A percentile compares a stretch with the other conserved stretches of the same genome.
Conservation (phyloP, 2,888 invertebrate species). For the Ennomos quercinarius region DNA sequence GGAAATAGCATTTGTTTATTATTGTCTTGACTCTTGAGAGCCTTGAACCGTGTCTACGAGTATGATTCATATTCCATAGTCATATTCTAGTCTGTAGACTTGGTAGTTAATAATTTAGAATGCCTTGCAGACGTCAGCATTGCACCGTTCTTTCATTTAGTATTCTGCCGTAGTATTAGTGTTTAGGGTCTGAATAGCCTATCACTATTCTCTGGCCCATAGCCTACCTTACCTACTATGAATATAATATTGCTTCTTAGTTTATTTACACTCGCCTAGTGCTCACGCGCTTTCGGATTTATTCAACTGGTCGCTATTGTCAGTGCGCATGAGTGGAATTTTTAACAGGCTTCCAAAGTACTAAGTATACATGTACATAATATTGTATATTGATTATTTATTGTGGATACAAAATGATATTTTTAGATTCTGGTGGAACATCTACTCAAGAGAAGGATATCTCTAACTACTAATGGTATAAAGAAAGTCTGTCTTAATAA, state of each 20-base stretch:
- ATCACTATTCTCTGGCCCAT: conserved; percentile 8
- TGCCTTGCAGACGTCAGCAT: conserved; percentile 10
- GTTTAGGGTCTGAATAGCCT: conserved; percentile 2
- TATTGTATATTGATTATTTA: too few species aligned
- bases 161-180: conserved; percentile 10
- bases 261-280: conserved; percentile 7
- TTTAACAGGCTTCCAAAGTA: too few species aligned
- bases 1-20: conserved; percentile 24
- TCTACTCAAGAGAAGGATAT: neutral
- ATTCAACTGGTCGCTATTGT: too few species aligned
- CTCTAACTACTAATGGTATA: neutral
- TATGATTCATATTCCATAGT: conserved; percentile 21
- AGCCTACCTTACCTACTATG: neutral
- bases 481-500: too few species aligned
- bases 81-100: neutral
- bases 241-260: conserved; percentile 8
- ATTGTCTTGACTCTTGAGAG: conserved; percentile 21
- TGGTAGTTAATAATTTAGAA: conserved; percentile 14
- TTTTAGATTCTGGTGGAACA: too few species aligned
- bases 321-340: too few species aligned
- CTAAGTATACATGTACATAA: too few species aligned
- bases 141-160: conserved; percentile 22
- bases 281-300: neutral
- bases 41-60: conserved; percentile 29
- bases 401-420: too few species aligned